Conservation (phyloP, 2,797 vertebrate species). For the Eulemur mongoz region DNA sequence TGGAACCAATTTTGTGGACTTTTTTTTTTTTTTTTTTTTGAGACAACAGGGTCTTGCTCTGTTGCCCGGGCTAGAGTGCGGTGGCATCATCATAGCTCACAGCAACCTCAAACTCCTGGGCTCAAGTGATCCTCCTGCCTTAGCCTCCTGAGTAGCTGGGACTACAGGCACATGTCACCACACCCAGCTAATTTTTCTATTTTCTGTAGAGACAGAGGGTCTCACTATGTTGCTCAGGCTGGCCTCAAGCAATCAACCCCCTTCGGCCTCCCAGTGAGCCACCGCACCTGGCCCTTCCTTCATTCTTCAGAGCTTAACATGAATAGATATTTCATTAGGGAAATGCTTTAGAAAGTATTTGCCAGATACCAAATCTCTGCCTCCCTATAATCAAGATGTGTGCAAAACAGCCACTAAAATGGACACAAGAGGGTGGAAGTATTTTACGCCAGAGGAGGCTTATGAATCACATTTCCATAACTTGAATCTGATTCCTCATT, state of each 20-base stretch:
- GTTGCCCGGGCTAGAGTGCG: background rate
- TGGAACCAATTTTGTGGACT: background rate
- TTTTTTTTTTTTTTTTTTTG: background rate
- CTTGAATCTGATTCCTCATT: background rate
- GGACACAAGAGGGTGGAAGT: too few species aligned
- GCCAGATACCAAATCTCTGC: background rate
- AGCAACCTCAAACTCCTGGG: background rate
- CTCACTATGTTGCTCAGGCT: background rate
- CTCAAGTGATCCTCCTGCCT: background rate
- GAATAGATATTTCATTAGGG: background rate
- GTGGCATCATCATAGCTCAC: background rate
- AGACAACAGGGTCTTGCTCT: background rate
- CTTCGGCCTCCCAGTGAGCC: background rate
- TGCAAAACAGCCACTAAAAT: constrained; percentile 1
- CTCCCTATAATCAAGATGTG: background rate
- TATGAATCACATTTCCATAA: background rate
- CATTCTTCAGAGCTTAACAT: background rate
- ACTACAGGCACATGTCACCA: background rate
- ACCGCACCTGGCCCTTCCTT: background rate
- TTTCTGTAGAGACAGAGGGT: background rate
- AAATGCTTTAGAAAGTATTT: background rate
- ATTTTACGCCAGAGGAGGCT: background rate
- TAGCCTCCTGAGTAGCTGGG: background rate
- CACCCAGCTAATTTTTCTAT: background rate
- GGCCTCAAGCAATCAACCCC: background rate